Base-by-base conservation (phyloP, 1,140 invertebrate species). In the Drosophila pandora region DNA sequence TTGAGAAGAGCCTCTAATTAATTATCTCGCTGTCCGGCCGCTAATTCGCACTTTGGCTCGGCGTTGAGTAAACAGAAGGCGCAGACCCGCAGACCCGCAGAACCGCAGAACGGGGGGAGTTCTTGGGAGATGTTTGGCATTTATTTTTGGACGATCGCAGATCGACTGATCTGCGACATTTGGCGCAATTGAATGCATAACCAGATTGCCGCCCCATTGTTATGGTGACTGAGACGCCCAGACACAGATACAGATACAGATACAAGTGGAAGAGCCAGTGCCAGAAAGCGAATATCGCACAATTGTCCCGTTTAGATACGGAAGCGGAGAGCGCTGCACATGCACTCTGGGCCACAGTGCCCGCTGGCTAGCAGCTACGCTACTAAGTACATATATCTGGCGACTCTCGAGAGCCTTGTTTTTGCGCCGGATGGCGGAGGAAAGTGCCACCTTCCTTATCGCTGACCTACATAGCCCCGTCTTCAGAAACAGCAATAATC, bases 1-100 rank as follows among this genome's bases (percentile, higher is more conserved):
- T 70, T 79, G 50, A 45, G 56, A 45, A 60, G 71, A 71, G 43
- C 58, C 48, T 68, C 62, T 61, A 81, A 81, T 81, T 81, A 72
- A 83, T 79, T 83, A 83, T 83, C 70, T 61, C 50, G 30, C 32
- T 59, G 41, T 69, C 57, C 64, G 21, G 41, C 54, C 60, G 69
- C 70, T 64, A 70, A 76, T 71, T 81, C 55, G 62, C 72, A 49
- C 47, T 67, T 59, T 55, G 58, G 32, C 48, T 41, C 62, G 32
- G 47, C 43, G 47, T 65, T 13, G 17, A 32, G 22, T 39, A 49
- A 37, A 50, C 30, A 17, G 17, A 17, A 17, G 17, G 17, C 17
- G 17, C 17, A 17, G 17, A 17, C 17, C 17, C 17, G 17, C 17
- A 17, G 17, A 17, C 17, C 17, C 17, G 17, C 17, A 17, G 17